A percentile compares a stretch with the other conserved stretches of the same genome.
These are phyloP conservation scores for Tichodroma muraria DNA, from an alignment of 2,113 vertebrate species.

Conservation along the genomic window DNA sequence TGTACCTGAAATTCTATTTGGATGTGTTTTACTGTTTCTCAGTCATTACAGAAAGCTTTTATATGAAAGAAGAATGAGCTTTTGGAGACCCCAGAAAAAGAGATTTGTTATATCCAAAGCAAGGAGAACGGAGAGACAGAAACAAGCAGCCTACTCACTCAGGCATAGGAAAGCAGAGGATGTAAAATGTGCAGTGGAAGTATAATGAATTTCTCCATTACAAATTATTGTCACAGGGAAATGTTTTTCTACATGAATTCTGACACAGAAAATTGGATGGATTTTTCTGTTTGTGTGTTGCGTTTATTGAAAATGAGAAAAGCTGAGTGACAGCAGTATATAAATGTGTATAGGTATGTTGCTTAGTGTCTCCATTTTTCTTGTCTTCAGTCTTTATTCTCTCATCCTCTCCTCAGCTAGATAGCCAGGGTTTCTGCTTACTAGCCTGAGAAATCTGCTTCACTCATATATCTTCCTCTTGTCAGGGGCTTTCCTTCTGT, in stretches of 20 bases:
- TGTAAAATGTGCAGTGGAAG: background rate
- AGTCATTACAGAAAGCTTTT: background rate
- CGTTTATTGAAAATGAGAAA: slow-evolving; percentile 30
- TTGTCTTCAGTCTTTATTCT: slow-evolving; percentile 11
- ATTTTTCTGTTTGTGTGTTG: slow-evolving; percentile 29
- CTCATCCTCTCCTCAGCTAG: slow-evolving; percentile 9
- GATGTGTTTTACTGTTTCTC: background rate
- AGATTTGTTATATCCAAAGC: slow-evolving; percentile 1
- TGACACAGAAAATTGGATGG: slow-evolving; percentile 19
- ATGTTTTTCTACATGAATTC: slow-evolving; percentile 41
- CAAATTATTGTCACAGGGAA: slow-evolving; percentile 38
- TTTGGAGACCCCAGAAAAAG: background rate
- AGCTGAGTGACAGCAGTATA: background rate
- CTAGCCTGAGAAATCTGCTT: slow-evolving; percentile 25
- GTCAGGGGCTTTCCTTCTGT: slow-evolving; percentile 2
- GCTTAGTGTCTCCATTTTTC: slow-evolving; percentile 25
- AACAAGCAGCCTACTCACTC: background rate
- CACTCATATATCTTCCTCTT: slow-evolving; percentile 12
- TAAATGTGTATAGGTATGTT: slow-evolving; percentile 8
- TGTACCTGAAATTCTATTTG: background rate
- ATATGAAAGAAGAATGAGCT: slow-evolving; percentile 14
- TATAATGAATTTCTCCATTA: slow-evolving; percentile 22
- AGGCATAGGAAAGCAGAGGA: background rate
- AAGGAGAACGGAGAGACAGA: background rate
- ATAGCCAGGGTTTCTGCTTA: slow-evolving; percentile 28